These are phyloP conservation scores for Coenonympha glycerion DNA, from an alignment of 2,888 invertebrate genomes.

Conservation along the genomic window DNA sequence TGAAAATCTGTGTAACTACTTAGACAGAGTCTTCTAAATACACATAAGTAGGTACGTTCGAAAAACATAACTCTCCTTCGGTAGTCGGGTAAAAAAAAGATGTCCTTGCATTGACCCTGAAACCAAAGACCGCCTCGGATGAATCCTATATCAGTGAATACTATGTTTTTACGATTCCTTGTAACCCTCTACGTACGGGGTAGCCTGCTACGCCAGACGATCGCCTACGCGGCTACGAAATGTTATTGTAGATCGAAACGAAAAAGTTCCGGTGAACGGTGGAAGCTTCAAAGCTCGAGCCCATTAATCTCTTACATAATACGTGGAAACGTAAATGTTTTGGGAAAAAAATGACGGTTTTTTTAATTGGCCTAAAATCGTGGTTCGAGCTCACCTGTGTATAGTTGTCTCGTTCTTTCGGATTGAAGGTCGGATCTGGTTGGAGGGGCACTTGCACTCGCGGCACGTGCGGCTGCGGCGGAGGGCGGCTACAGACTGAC, in stretches of 20 bases:
- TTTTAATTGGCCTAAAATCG: slow-evolving; percentile 32
- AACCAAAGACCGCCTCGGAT: slow-evolving; percentile 15
- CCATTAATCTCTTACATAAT: slow-evolving; percentile 22
- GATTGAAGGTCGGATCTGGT: slow-evolving; percentile 69
- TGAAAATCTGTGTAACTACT: no score
- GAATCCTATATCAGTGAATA: background rate
- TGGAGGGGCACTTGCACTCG: slow-evolving; percentile 53
- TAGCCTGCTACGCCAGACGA: slow-evolving; percentile 11
- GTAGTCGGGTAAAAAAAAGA: slow-evolving; percentile 24
- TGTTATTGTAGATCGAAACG: slow-evolving; percentile 13
- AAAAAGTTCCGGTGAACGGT: background rate
- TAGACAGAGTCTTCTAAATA: no score
- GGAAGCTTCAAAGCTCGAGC: slow-evolving; percentile 11
- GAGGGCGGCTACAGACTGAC: slow-evolving; percentile 60
- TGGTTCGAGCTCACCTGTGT: slow-evolving; percentile 54
- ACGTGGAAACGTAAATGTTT: background rate
- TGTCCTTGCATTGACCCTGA: slow-evolving; percentile 68
- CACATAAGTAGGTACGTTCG: no score
- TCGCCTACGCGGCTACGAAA: slow-evolving; percentile 29
- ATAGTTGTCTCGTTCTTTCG: slow-evolving; percentile 69
- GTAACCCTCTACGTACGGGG: background rate
- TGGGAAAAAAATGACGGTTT: slow-evolving; percentile 15
- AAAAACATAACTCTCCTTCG: background rate
- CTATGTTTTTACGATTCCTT: background rate
- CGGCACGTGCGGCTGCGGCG: slow-evolving; percentile 51